phyloP scores from a whole-genome alignment of 2,113 vertebrate species.

The Scalopus aquaticus region DNA sequence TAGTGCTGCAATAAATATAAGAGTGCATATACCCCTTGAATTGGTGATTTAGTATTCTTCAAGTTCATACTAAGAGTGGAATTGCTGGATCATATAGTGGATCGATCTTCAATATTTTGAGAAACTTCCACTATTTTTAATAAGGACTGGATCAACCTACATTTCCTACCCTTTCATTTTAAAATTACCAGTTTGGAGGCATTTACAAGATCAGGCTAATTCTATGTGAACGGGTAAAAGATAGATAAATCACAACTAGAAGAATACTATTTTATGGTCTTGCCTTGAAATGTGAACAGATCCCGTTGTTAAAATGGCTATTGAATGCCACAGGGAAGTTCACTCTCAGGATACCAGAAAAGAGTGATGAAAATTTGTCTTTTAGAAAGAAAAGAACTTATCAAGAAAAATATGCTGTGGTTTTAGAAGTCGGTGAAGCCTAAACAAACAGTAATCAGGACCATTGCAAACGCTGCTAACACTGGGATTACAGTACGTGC shows the following conservation, averaged over 20 bases:
- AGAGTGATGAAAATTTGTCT: background rate
- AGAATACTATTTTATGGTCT: background rate
- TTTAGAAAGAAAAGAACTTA: background rate
- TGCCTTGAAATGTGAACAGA: background rate
- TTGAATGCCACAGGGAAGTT: background rate
- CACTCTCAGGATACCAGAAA: background rate
- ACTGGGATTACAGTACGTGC: background rate
- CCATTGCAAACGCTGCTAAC: background rate
- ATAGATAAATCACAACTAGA: background rate
- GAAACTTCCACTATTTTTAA: too few species aligned
- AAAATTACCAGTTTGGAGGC: background rate
- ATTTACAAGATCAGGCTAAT: background rate
- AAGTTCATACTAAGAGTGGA: too few species aligned
- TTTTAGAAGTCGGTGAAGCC: background rate
- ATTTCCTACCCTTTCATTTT: background rate
- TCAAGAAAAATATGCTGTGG: background rate
- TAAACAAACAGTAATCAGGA: background rate
- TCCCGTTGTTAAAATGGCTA: background rate
- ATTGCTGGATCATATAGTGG: too few species aligned
- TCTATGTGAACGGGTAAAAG: background rate
- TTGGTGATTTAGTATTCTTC: too few species aligned
- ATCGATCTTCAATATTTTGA: too few species aligned
- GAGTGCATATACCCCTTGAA: too few species aligned
- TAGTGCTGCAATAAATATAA: too few species aligned
- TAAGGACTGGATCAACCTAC: background rate